Evolutionary conservation across 64 coral and sea anemone genomes (phyloP), one percentile per base, ranked within the genome.

Genomic region (Porites lutea): DNA sequence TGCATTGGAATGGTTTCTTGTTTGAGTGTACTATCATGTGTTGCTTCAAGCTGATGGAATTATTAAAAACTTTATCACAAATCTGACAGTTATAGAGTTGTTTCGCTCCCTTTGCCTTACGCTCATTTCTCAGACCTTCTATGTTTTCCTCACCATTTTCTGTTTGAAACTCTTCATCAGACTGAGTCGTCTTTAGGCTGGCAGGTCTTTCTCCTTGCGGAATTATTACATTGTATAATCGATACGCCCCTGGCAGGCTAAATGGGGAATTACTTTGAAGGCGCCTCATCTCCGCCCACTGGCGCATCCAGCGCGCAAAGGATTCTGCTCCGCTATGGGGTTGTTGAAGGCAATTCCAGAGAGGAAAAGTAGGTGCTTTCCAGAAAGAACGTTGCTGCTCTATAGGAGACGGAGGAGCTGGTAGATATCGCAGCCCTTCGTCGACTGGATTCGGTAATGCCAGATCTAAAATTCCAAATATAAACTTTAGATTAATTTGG

Each of bases 281-380:
- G 15, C 82, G 43, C 51, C 82, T 86, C 65, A 74, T 79, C 48
- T 92, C 81, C 14, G 91, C 74, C 91, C 91, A 92, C 16, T 92
- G 91, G 19, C 79, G 91, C 91, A 92, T 92, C 91, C 91, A 92
- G 58, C 91, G 82, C 12, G 82, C 14, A 69, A 92, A 87, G 18
- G 81, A 67, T 50, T 87, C 81, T 14, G 74, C 18, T 49, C 73
- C 59, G 0, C 50, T 45, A 58, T 48, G 23, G 21, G 72, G 20
- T 20, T 74, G 72, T 52, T 83, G 89, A 45, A 59, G 58, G 82
- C 74, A 87, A 23, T 75, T 62, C 91, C 91, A 92, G 13, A 92
- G 19, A 8, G 91, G 47, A 23, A 83, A 58, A 16, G 19, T 22
- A 27, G 65, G 54, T 10, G 4, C 3, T 69, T 84, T 84, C 81